Percentiles rank a stretch among this genome's conserved stretches.
Evolutionary conservation across 2,113 vertebrate genomes (phyloP).

Genomic region (Entelurus aequoreus): DNA sequence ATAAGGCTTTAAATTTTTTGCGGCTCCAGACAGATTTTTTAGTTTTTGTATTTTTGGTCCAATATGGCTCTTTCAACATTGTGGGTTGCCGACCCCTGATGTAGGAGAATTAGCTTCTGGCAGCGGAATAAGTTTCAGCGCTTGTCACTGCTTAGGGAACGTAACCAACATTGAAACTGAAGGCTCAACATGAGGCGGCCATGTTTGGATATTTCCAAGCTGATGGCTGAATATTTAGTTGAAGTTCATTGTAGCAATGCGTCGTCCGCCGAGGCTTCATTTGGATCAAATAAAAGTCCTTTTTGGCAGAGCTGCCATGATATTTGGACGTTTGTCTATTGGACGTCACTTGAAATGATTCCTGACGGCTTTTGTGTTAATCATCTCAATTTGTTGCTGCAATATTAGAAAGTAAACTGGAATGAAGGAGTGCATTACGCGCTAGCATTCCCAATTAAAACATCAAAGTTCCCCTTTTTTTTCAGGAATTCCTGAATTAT

Average conservation of each 20-base stretch:
- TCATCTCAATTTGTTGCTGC: background rate
- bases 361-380: background rate
- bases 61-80: too few relatives aligned
- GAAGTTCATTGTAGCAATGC: background rate
- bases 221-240: background rate
- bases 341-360: background rate
- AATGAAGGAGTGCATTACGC: background rate
- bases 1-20: too few relatives aligned
- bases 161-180: constrained; percentile 1
- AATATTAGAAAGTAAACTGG: background rate
- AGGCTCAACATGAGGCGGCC: background rate
- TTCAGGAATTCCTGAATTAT: constrained; percentile 5
- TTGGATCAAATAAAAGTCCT: background rate
- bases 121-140: background rate
- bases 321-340: background rate
- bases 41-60: too few relatives aligned
- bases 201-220: background rate
- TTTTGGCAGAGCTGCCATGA: background rate
- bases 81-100: background rate
- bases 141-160: background rate
- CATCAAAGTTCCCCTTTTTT: constrained; percentile 1
- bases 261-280: background rate
- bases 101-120: background rate
- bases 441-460: background rate
- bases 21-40: too few relatives aligned